Evolutionary conservation across 2,888 invertebrate genomes (phyloP), one percentile per base, ranked within the genome.

Genomic region (Dicyrtoma fusca): DNA sequence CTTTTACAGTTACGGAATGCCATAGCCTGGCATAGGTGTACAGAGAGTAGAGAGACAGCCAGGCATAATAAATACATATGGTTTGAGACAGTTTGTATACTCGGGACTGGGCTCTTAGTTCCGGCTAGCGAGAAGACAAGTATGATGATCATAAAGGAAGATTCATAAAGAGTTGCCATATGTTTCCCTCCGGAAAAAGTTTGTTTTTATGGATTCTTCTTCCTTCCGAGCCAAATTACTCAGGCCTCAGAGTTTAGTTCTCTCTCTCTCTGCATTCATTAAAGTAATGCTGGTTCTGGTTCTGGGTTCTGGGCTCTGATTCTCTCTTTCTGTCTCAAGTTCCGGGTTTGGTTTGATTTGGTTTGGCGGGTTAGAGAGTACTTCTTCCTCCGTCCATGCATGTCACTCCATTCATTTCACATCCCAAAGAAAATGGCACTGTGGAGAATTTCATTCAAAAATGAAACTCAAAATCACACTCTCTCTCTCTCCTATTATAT

Each of bases 121-220:
- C 71, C 71, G 71, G 63, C 63, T 55, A 64, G 53, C 63, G 63
- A 71, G 71, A 64, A 70, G 64, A 63, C 63, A 63, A 44, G 49
- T 47, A 72, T 53, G 68, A 72, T 68, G 62, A 72, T 72, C 72
- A 68, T 72, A 72, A 72, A 72, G 72, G 44, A 62, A 69, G 68
- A 72, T 72, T 72, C 72, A 72, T 72, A 72, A 72, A 72, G 68
- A 71, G 71, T 65, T 71, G 63, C 72, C 72, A 72, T 72, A 72
- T 72, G 72, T 72, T 72, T 68, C 72, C 68, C 68, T 66, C 66
- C 55, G 21, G 68, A 69, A 72, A 72, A 72, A 72, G 72, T 72
- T 72, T 68, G 68, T 72, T 68, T 72, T 72, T 63, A 68, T 66
- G 72, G 72, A 68, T 62, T 63, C 68, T 53, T 6, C 13, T 47